phyloP scores from a whole-genome alignment of 2,888 invertebrate species.

The Leptogaster cylindrica region DNA sequence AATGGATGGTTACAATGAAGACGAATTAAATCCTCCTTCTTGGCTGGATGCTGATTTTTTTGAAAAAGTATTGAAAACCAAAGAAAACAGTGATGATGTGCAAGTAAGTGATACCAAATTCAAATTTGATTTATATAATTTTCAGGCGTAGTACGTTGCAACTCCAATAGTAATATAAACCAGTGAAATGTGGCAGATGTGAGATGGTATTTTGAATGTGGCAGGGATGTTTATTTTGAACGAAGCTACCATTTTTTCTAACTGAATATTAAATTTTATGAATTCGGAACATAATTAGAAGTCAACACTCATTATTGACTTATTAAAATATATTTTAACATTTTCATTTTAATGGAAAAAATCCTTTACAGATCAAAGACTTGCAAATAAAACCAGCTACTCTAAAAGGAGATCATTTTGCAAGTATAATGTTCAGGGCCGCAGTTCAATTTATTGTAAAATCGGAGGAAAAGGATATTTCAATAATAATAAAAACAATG shows the following conservation, averaged over 20 bases:
- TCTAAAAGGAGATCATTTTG: conserved; percentile 50
- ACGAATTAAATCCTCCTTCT: conserved; percentile 47
- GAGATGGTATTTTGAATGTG: no score
- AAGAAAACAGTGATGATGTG: conserved; percentile 44
- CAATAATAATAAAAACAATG: conserved; percentile 54
- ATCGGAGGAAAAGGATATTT: conserved; percentile 36
- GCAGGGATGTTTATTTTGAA: no score
- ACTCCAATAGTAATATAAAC: no score
- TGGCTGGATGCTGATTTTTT: conserved; percentile 49
- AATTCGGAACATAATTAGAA: no score
- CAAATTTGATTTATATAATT: no score
- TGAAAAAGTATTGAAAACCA: conserved; percentile 42
- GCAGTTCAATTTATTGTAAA: conserved; percentile 40
- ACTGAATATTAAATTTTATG: no score
- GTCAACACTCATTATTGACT: neutral
- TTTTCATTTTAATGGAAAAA: no score
- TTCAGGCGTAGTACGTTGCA: no score
- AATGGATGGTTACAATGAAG: conserved; percentile 43
- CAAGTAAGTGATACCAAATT: no score
- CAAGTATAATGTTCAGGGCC: conserved; percentile 51
- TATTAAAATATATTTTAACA: neutral
- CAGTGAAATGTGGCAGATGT: no score
- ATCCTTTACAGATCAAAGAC: conserved; percentile 35
- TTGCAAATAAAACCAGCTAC: conserved; percentile 48
- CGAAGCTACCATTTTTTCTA: no score